These are phyloP conservation scores for Octomys mimax DNA, from an alignment of 2,797 vertebrate species.

Conservation along the genomic window DNA sequence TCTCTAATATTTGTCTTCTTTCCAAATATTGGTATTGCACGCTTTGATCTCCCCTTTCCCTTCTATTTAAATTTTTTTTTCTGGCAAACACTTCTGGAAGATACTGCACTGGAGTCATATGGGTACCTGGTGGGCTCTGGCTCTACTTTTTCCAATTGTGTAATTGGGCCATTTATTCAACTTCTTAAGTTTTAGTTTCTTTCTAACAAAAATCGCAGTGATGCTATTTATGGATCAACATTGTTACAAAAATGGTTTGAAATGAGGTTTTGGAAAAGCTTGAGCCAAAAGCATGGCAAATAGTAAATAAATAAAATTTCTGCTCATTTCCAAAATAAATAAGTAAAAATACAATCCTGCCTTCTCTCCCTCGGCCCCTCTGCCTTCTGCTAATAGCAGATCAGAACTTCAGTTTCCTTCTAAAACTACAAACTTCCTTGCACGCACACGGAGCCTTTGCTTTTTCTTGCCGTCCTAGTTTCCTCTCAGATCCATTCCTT, in stretches of 20 bases:
- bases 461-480: not conserved
- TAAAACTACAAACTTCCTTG: not conserved
- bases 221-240: not conserved
- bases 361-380: not conserved
- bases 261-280: constrained; percentile 17
- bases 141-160: not conserved
- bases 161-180: not conserved
- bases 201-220: not conserved
- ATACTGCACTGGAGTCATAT: not conserved
- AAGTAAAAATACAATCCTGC: not conserved
- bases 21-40: not conserved
- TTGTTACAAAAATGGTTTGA: not conserved
- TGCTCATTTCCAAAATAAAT: not conserved
- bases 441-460: rapidly evolving
- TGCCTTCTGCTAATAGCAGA: not conserved
- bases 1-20: not conserved
- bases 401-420: not conserved
- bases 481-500: not conserved
- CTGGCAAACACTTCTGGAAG: not conserved
- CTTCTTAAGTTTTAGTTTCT: not conserved
- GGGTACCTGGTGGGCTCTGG: not conserved
- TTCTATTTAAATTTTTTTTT: not conserved
- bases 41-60: not conserved
- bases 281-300: not conserved
- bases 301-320: not conserved